Conservation (phyloP, 2,797 vertebrate species). For the Cryptoblepharus egeriae region DNA sequence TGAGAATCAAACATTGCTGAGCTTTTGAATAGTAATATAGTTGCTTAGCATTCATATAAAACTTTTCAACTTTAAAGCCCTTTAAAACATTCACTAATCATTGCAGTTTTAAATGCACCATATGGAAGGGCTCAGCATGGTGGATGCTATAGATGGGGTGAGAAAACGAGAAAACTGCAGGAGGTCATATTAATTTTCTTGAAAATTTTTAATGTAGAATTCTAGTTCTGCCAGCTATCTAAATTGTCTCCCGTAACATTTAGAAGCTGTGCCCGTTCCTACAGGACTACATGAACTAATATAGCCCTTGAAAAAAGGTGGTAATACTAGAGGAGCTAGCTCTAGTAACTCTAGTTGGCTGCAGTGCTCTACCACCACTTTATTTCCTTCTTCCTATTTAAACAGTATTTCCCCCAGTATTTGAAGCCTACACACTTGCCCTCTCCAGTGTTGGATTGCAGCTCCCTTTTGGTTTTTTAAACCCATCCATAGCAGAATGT, state of each 20-base stretch:
- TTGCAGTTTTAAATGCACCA: neutral
- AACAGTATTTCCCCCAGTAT: too few relatives aligned
- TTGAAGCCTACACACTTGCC: neutral
- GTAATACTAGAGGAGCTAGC: neutral
- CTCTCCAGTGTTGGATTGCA: neutral
- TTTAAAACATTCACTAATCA: fast-evolving
- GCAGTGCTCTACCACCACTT: neutral
- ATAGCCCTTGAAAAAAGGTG: neutral
- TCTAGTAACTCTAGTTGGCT: neutral
- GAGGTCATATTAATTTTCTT: neutral
- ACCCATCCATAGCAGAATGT: neutral
- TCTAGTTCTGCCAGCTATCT: neutral
- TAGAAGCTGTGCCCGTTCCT: neutral
- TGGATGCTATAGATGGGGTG: neutral
- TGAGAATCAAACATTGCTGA: constrained; percentile 14
- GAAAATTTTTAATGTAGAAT: neutral
- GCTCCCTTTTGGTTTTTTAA: neutral
- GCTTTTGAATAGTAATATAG: neutral
- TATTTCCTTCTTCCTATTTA: neutral
- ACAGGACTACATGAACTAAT: neutral
- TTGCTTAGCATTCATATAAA: neutral
- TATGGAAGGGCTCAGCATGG: neutral
- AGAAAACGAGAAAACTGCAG: neutral
- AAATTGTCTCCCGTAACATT: neutral
- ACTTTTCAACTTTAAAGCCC: neutral